Evolutionary conservation across 37 sponge, comb jelly and placozoan species (phyloP), one percentile per base, ranked within the genome.

Genomic region (Oopsacas minuta): DNA sequence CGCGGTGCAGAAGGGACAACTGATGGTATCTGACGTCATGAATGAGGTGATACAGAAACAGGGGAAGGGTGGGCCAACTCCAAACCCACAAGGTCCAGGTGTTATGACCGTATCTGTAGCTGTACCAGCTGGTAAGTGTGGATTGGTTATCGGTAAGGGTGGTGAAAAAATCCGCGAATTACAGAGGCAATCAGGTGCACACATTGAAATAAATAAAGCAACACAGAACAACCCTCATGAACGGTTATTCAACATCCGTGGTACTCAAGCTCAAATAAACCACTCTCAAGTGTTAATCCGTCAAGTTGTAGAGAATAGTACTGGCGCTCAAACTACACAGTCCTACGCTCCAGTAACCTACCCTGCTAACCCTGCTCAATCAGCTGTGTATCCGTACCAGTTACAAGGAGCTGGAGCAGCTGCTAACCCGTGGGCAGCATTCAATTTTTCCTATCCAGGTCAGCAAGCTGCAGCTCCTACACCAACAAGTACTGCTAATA

Each of bases 141-240:
- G 99, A 42, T 83, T 97, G 35, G 84, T 97, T 37, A 97, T 97
- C 81, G 99, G 99, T 39, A 92, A 91, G 91, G 94, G 99, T 82
- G 99, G 99, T 35, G 99, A 94, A 37, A 97, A 94, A n/a, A 93
- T 97, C 82, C 89, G 94, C 25, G 88, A 89, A 82, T 86, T 97
- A 17, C 92, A 92, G 51, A 87, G 91, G 37, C 94, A 97, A 84
- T 90, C 91, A 51, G 95, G 95, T 81, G 91, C 92, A n/a, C 95
- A 95, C 83, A 93, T 97, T 37, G 99, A 94, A 84, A 84, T 97
- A 38, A 85, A 90, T 39, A 83, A 91, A 81, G 91, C 88, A 81
- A 53, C 89, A 12, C 90, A 90, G 10, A 92, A 88, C 17, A 90
- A 89, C 53, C 89, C 92, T 1, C 35, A 88, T 37, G 90, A 91